Percentiles rank a stretch among this genome's conserved stretches.
These are phyloP conservation scores for Tetragnatha versicolor DNA, from an alignment of 1,140 invertebrate species.

Conservation along the genomic window DNA sequence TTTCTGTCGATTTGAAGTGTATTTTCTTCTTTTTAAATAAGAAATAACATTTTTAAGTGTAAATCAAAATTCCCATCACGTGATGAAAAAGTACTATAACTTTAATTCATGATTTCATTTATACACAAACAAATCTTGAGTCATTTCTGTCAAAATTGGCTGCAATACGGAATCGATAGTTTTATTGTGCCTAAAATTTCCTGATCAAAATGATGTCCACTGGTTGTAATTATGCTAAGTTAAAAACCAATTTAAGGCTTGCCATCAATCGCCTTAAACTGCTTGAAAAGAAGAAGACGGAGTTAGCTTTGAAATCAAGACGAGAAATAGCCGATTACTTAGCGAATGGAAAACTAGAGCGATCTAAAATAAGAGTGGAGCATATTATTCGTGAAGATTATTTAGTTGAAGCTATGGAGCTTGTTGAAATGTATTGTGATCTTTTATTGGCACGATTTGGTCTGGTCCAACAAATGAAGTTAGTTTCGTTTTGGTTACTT, in stretches of 20 bases:
- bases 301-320: constrained; percentile 92
- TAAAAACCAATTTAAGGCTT: constrained; percentile 94
- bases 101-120: too few relatives aligned
- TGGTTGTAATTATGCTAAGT: constrained; percentile 88
- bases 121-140: too few relatives aligned
- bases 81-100: too few relatives aligned
- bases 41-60: too few relatives aligned
- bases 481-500: constrained; percentile 59
- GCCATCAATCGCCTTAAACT: constrained; percentile 93
- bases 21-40: too few relatives aligned
- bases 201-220: constrained; percentile 88
- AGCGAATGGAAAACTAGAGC: constrained; percentile 84
- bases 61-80: too few relatives aligned
- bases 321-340: constrained; percentile 99
- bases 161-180: too few relatives aligned
- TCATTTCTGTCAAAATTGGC: too few relatives aligned
- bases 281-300: constrained; percentile 97
- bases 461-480: constrained; percentile 96
- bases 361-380: constrained; percentile 95
- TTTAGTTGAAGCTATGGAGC: constrained; percentile 98
- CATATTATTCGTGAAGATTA: constrained; percentile 99
- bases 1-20: too few relatives aligned
- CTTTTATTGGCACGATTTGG: constrained; percentile 96
- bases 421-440: constrained; percentile 99
- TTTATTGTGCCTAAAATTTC: too few relatives aligned